Percentiles rank a stretch among this genome's conserved stretches.
Evolutionary conservation across 2,113 vertebrate genomes (phyloP).

Genomic region (Octodon degus): DNA sequence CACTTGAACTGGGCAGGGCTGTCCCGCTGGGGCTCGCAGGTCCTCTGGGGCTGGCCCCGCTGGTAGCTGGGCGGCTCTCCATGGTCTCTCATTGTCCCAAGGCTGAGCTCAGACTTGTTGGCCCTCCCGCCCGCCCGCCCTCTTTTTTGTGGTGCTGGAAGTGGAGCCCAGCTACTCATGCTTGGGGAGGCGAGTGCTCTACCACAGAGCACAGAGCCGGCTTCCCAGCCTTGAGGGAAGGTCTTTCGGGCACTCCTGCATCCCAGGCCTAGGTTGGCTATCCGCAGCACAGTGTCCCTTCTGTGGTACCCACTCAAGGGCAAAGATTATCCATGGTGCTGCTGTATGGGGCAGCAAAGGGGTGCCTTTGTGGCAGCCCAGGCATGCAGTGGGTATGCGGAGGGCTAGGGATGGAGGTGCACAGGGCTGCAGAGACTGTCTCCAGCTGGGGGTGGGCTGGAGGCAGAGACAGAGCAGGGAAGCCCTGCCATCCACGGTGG

Average conservation of each 20-base stretch:
- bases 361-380: background rate
- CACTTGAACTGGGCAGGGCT: background rate
- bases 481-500: too few species aligned
- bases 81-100: background rate
- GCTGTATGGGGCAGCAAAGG: background rate
- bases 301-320: accelerated
- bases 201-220: too few species aligned
- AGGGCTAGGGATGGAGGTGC: accelerated
- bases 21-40: background rate
- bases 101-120: background rate
- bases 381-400: background rate
- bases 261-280: background rate
- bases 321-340: background rate
- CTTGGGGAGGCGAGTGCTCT: background rate
- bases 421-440: background rate
- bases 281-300: background rate
- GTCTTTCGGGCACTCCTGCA: background rate
- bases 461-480: background rate
- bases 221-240: background rate
- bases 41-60: background rate
- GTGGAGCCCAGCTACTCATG: background rate
- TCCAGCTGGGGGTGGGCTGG: accelerated
- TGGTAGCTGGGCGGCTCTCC: background rate
- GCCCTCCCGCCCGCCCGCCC: too few species aligned
- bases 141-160: background rate